phyloP scores from a whole-genome alignment of 2,113 vertebrate species.

The Perognathus longimembris region DNA sequence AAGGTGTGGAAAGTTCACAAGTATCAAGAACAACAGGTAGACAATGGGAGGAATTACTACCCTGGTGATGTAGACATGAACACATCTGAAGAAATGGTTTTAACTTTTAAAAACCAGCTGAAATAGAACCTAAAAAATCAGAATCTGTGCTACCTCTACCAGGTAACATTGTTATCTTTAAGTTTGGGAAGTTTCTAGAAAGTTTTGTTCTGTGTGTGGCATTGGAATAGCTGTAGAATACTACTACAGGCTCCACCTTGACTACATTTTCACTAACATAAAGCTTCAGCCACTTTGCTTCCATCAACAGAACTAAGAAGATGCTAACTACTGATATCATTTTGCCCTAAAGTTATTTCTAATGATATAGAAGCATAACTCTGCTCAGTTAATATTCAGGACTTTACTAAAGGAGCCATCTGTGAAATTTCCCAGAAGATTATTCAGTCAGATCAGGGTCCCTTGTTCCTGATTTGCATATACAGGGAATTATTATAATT shows the following conservation, averaged over 20 bases:
- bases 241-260: neutral
- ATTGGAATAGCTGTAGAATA: neutral
- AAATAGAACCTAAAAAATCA: neutral
- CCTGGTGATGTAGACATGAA: neutral
- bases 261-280: neutral
- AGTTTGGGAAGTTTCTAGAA: neutral
- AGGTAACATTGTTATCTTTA: neutral
- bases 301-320: neutral
- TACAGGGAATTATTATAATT: neutral
- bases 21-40: neutral
- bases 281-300: neutral
- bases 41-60: neutral
- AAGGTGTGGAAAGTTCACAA: rapidly evolving
- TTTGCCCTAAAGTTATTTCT: constrained; percentile 7
- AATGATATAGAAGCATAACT: constrained; percentile 25
- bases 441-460: neutral
- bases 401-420: constrained; percentile 5
- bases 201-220: neutral
- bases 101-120: neutral
- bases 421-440: constrained; percentile 24
- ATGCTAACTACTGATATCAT: neutral
- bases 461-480: neutral
- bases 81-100: neutral
- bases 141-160: neutral
- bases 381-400: neutral